Base-by-base conservation (phyloP, 1,140 invertebrate species). In the Caenorhabditis inopinata region DNA sequence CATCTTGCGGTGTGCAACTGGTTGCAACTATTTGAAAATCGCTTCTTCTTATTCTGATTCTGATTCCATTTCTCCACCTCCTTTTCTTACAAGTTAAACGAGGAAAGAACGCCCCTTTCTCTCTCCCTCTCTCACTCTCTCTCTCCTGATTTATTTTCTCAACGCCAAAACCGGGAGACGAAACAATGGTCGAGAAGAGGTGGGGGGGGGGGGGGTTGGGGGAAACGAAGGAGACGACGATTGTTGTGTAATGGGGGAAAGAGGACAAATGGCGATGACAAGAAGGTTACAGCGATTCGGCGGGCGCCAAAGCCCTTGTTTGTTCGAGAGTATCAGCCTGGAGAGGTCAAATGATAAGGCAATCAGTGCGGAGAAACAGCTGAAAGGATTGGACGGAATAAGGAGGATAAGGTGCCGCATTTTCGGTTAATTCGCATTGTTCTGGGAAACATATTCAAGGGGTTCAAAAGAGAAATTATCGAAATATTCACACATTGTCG, bases 151-250 rank as follows among this genome's bases (percentile, higher is more conserved):
- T 7, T 42, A 14, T 42, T 42, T 42, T 42, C 38, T 42, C 16
- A n/a, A 58, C 32, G n/a, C 58, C 58, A 58, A 58, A 58, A 58
- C 51, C 51, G 51, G 51, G 51, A 58, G 58, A 23, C 58, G 58
- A 68, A 42, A 68, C 58, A 68, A 68, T 68, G 58, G 58, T 68
- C 58, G 58, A 68, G 58, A 68, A 42, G 21, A 58, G 18, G 27
- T n/a, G n/a, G n/a, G n/a, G n/a, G n/a, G n/a, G n/a, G n/a, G n/a
- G n/a, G n/a, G n/a, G n/a, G n/a, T n/a, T n/a, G 32, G 18, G n/a
- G 32, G 51, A 16, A 58, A 25, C 14, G 49, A 58, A 32, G 9
- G n/a, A 68, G 1, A 68, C 35, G 58, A 38, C 18, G 32, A 68
- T 32, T 29, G 42, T 68, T 38, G 51, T 58, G 51, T 58, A 58